Percentiles rank a stretch among this genome's conserved stretches.
Conservation (phyloP, 2,888 invertebrate genomes). For the Petrolisthes manimaculis region DNA sequence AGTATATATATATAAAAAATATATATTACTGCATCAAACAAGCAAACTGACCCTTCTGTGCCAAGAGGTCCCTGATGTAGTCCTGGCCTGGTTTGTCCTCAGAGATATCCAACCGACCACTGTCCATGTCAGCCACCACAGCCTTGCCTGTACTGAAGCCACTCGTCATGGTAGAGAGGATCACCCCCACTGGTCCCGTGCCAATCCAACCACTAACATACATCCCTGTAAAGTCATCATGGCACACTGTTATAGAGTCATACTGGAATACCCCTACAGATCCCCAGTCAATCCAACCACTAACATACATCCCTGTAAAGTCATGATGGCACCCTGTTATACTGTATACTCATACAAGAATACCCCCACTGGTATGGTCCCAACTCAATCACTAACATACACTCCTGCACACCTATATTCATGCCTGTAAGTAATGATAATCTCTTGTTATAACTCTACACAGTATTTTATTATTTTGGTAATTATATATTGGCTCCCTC, state of each 20-base stretch:
- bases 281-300: not conserved
- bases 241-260: not conserved
- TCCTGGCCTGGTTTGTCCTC: slow-evolving; percentile 76
- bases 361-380: not conserved
- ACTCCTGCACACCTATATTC: too few species aligned
- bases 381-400: not conserved
- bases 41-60: slow-evolving; percentile 70
- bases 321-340: not conserved
- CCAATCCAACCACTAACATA: slow-evolving; percentile 87
- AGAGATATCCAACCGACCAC: slow-evolving; percentile 67
- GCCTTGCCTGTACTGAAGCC: slow-evolving; percentile 85
- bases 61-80: slow-evolving; percentile 73
- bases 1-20: not conserved
- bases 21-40: not conserved
- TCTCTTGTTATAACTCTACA: too few species aligned
- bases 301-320: slow-evolving; percentile 28
- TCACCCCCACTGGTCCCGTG: slow-evolving; percentile 92
- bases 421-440: too few species aligned
- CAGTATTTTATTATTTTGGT: too few species aligned
- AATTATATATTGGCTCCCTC: too few species aligned
- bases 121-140: slow-evolving; percentile 79
- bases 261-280: not conserved
- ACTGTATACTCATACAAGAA: not conserved
- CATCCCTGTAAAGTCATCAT: slow-evolving; percentile 35
- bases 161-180: slow-evolving; percentile 90